Evolutionary conservation across 2,797 vertebrate genomes (phyloP).

Genomic region (Allobates femoralis): DNA sequence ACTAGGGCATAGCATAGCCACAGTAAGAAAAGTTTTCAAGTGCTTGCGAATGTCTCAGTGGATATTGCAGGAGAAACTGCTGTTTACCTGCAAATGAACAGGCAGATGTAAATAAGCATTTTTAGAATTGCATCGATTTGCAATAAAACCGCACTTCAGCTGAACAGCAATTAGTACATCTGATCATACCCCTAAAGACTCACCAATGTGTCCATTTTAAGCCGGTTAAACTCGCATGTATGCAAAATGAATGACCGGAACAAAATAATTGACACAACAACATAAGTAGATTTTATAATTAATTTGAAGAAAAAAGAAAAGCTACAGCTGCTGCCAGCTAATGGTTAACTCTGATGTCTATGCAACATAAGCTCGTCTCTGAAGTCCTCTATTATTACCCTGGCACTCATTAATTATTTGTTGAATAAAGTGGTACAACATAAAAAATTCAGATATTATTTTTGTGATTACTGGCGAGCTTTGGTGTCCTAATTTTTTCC

Average conservation of each 20-base stretch:
- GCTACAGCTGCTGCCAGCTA: background rate
- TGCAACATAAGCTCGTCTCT: background rate
- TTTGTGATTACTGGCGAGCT: conserved; percentile 19
- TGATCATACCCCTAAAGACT: background rate
- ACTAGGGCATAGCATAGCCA: too few species aligned
- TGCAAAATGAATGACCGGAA: background rate
- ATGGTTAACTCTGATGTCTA: conserved; percentile 7
- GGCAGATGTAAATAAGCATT: background rate
- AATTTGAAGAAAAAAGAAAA: background rate
- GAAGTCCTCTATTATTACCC: conserved; percentile 8
- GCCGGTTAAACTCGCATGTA: background rate
- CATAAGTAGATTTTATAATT: background rate
- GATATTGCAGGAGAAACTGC: too few species aligned
- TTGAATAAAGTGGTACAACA: conserved; percentile 5
- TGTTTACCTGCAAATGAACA: background rate
- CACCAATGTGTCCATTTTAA: background rate
- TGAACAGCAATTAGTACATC: background rate
- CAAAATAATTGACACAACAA: background rate
- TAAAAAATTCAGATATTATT: conserved; percentile 26
- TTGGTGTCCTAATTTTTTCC: conserved; percentile 2
- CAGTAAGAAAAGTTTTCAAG: too few species aligned
- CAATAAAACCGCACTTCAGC: background rate
- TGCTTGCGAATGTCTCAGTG: too few species aligned
- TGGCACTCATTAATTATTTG: conserved; percentile 26
- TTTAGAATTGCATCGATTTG: background rate